Base-by-base conservation (phyloP, 2,888 invertebrate genomes). In the Drosophila demipolita region DNA sequence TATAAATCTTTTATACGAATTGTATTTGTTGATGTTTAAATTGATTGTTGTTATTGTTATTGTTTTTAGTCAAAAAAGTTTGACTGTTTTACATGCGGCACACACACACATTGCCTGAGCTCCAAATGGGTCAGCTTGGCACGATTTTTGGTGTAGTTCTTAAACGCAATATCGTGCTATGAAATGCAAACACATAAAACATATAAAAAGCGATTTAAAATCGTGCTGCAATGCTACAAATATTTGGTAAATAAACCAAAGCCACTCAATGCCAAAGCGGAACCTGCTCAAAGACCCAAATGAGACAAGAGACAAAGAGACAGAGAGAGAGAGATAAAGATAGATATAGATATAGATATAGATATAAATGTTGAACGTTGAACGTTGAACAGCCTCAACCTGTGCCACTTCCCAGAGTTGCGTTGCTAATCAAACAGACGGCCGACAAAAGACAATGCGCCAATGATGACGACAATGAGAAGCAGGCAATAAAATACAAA, bases 161-260 rank as follows among this genome's bases (percentile, higher is more conserved):
- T 82, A 80, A 79, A 76, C 80, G 61, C 70, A 82, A 80, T 73
- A 53, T 83, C 81, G 83, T 82, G 81, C 72, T 77, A 80, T 74
- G 65, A 83, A 80, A 83, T 80, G 69, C 69, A 80, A 76, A 72
- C 66, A 69, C 11, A 78, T 68, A 52, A 75, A 63, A 75, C 65
- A 72, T 68, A 76, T 73, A 73, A 70, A 78, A 66, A 79, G 55
- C 57, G 60, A 70, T 71, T 82, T 71, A 53, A 81, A 74, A 73
- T 83, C 81, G 83, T 82, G 82, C 81, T 73, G 75, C 81, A 80
- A 83, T 83, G 81, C 73, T 73, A 80, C 78, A 83, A 77, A 83
- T 80, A 66, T 75, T 81, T 75, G 75, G 63, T 73, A 73, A 72
- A 78, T 72, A 82, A 79, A 79, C 53, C 72, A 55, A 38, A 49